These are phyloP conservation scores for Melanotaenia duboulayi DNA, from an alignment of 2,113 vertebrate species.

Conservation along the genomic window DNA sequence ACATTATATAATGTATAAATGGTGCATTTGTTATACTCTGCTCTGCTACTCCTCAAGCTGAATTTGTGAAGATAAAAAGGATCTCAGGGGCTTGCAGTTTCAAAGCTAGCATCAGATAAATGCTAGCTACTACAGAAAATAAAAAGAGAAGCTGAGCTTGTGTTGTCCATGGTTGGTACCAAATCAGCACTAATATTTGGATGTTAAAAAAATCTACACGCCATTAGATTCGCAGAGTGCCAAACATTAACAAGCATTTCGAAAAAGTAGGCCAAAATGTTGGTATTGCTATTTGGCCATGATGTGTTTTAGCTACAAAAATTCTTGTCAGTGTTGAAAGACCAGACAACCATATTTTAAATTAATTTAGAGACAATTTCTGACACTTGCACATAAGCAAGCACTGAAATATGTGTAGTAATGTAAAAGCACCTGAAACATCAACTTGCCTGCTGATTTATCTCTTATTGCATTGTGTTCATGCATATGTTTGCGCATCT, in stretches of 20 bases:
- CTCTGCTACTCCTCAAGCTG: not conserved
- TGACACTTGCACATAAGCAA: not conserved
- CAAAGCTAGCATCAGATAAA: not conserved
- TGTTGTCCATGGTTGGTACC: not conserved
- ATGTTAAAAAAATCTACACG: too few relatives aligned
- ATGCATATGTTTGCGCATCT: slow-evolving; percentile 17
- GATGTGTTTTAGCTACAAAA: not conserved
- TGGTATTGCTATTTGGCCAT: not conserved
- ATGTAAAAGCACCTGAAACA: not conserved
- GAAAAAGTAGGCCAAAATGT: not conserved
- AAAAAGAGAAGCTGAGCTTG: not conserved
- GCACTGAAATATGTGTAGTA: not conserved
- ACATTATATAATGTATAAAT: not conserved
- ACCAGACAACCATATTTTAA: not conserved
- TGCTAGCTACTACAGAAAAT: not conserved
- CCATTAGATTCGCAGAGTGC: too few relatives aligned
- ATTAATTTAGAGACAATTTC: not conserved
- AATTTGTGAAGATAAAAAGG: not conserved
- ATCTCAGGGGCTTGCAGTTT: too few relatives aligned
- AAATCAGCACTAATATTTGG: not conserved
- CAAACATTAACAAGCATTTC: not conserved
- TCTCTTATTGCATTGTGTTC: not conserved
- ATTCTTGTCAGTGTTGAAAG: not conserved
- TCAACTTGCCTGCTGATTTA: not conserved
- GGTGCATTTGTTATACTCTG: not conserved